phyloP scores from a whole-genome alignment of 2,113 vertebrate species.

The Eleginops maclovinus region DNA sequence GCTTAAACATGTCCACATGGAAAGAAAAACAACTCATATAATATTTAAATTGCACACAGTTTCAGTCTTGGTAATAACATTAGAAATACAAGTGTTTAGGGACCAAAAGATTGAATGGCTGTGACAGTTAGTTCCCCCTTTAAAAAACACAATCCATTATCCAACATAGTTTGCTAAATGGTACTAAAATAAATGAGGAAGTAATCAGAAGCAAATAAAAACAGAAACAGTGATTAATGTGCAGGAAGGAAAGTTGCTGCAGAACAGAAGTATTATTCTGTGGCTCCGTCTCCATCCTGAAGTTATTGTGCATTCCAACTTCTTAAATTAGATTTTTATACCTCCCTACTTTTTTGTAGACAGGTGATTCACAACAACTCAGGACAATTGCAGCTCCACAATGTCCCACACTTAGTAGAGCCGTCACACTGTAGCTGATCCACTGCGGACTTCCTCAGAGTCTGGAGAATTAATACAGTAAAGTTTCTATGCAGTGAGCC shows the following conservation, averaged over 20 bases:
- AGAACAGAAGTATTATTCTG: constrained; percentile 4
- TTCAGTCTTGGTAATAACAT: constrained; percentile 4
- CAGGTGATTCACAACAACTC: constrained; percentile 11
- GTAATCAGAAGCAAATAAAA: constrained; percentile 27
- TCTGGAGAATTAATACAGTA: constrained; percentile 32
- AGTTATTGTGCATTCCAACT: constrained; percentile 7
- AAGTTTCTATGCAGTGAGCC: constrained; percentile 46
- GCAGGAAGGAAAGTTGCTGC: constrained; percentile 10
- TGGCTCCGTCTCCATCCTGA: constrained; percentile 2
- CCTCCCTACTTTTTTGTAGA: constrained; percentile 1
- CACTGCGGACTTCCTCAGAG: constrained; percentile 39
- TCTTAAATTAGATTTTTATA: constrained; percentile 14
- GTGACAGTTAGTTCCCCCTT: constrained; percentile 13
- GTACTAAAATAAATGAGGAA: constrained; percentile 22
- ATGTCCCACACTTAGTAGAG: constrained; percentile 7
- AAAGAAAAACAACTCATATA: constrained; percentile 11
- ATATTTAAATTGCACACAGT: background rate
- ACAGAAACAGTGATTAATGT: constrained; percentile 27
- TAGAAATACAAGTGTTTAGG: constrained; percentile 20
- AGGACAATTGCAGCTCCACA: background rate
- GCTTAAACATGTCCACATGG: constrained; percentile 15
- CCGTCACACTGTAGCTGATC: constrained; percentile 24
- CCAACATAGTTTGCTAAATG: constrained; percentile 27
- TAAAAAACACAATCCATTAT: constrained; percentile 12
- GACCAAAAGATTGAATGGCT: constrained; percentile 2